phyloP scores from a whole-genome alignment of 2,888 invertebrate genomes.

The Allacma fusca region DNA sequence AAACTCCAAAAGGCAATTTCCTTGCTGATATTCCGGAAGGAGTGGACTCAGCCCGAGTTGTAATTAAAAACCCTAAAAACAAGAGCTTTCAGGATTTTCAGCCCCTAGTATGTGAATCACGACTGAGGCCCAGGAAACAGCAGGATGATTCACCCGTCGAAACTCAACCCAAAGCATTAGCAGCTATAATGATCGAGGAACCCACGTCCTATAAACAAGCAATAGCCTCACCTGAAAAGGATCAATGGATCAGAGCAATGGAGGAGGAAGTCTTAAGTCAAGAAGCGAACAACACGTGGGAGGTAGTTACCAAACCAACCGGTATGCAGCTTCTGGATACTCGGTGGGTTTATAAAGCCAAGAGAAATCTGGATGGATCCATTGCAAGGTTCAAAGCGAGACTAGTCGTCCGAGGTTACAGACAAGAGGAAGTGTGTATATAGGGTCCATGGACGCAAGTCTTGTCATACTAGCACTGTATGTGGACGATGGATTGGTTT shows the following conservation, averaged over 20 bases:
- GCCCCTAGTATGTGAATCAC: too few species aligned
- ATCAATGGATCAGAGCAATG: conserved; percentile 29
- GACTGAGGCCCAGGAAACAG: too few species aligned
- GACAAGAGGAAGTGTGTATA: conserved; percentile 40
- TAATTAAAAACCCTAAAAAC: too few species aligned
- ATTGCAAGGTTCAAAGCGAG: conserved; percentile 39
- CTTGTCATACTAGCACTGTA: conserved; percentile 25
- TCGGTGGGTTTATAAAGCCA: conserved; percentile 42
- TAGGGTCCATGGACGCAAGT: neutral
- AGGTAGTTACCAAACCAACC: conserved; percentile 1
- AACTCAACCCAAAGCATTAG: too few species aligned
- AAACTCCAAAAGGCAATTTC: too few species aligned
- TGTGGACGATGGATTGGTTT: conserved; percentile 49
- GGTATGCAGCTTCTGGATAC: conserved; percentile 28
- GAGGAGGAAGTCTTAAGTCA: conserved; percentile 29
- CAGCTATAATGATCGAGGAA: conserved; percentile 16
- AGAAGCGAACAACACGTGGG: conserved; percentile 37
- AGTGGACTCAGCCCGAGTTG: too few species aligned
- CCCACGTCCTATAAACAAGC: conserved; percentile 29
- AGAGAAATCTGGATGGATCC: conserved; percentile 35
- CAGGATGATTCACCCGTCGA: too few species aligned
- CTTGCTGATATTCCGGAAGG: too few species aligned
- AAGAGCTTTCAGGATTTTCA: too few species aligned
- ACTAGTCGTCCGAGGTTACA: conserved; percentile 37
- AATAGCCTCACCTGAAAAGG: neutral